Evolutionary conservation across 2,797 vertebrate species (phyloP), one percentile per base, ranked within the genome.

Genomic region (Triplophysa bombifrons): DNA sequence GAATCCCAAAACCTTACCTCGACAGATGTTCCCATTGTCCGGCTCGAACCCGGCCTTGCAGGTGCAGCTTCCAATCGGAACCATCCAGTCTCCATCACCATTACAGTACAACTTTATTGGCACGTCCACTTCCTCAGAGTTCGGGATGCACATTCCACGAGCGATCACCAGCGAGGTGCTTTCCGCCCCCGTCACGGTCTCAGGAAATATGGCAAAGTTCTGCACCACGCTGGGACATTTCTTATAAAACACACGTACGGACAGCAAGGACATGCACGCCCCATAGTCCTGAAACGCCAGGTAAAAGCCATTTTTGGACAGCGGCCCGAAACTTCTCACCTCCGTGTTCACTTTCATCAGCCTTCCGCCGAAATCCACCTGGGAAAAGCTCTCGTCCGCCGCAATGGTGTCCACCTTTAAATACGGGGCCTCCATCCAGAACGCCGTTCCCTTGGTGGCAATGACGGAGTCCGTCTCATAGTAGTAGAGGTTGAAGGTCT

Each of bases 91-190:
- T 17, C 98, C 97, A 0, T 99, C 98, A 0, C 98, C 98, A 0
- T 98, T 99, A 90, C 98, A 99, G 92, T 99, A 99, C n/a, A 99
- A 94, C 86, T 99, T 99, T 86, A 99, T 99, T 8, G 97, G 98
- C 53, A 98, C 96, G 0, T 99, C 97, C 70, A 97, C 96, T 85
- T 99, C 98, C 89, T 99, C 96, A 0, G 98, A 96, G 0, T 98
- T 97, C 50, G 95, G 93, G 79, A 99, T 97, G 90, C 97, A 99
- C 3, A 94, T 95, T 60, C 98, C 98, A 0, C 95, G 92, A 1
- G 98, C 96, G 19, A 98, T 99, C 76, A 99, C 98, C 84, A 99
- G 89, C 0, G 98, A 99, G 0, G 98, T 99, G 92, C 97, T 98
- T 88, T 99, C 98, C 0, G 98, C 96, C 2, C 98, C 98, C 0